Evolutionary conservation across 23 tunicate species (phyloP).

Genomic region (Styela clava): DNA sequence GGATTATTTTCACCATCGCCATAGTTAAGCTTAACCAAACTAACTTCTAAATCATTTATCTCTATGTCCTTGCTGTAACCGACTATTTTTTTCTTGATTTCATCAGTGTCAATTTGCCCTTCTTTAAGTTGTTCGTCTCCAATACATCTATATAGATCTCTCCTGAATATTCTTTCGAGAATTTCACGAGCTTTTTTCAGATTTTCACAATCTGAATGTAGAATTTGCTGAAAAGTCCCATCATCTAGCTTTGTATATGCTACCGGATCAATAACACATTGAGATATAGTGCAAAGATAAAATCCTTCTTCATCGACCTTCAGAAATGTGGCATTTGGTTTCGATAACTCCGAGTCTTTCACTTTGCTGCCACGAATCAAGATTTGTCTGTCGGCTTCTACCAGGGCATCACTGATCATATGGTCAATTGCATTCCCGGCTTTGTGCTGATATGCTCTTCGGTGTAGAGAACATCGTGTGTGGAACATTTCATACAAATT

Average conservation of each 20-base stretch:
- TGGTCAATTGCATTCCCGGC: conserved; percentile 37
- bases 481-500: conserved; percentile 80
- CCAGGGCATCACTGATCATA: conserved; percentile 83
- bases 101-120: neutral
- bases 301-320: too few species aligned
- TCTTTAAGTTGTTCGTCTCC: conserved; percentile 16
- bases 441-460: conserved; percentile 73
- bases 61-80: neutral
- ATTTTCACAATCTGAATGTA: conserved; percentile 7
- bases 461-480: conserved; percentile 55
- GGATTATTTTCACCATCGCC: neutral
- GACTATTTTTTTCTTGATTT: neutral
- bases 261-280: conserved; percentile 31
- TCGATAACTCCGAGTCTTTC: too few species aligned
- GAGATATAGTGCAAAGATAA: conserved; percentile 31
- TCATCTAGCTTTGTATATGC: conserved; percentile 55
- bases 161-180: conserved; percentile 26
- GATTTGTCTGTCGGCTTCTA: conserved; percentile 43
- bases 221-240: conserved; percentile 38
- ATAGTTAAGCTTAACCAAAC: neutral
- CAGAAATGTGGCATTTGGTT: too few species aligned
- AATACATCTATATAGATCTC: conserved; percentile 49
- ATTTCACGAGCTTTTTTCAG: conserved; percentile 25
- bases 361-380: neutral
- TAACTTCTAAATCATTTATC: neutral